Conservation (phyloP, 2,797 vertebrate species). For the Melanotaenia boesemani region DNA sequence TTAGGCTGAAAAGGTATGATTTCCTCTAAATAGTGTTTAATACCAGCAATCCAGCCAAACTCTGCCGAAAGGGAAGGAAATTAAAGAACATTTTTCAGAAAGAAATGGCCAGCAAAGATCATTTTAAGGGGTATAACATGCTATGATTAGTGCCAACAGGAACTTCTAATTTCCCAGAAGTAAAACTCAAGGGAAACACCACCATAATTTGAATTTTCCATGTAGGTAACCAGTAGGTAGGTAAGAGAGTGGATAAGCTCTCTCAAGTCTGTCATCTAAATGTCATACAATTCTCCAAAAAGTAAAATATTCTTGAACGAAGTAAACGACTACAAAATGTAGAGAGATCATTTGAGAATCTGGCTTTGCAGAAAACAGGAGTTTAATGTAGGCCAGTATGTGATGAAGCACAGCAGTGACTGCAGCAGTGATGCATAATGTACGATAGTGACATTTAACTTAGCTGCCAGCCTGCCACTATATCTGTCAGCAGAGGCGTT, state of each 20-base stretch:
- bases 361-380: background rate
- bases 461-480: conserved; percentile 11
- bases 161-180: background rate
- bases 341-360: background rate
- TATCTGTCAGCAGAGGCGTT: conserved; percentile 18
- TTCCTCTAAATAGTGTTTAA: background rate
- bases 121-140: too few species aligned
- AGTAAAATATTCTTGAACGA: background rate
- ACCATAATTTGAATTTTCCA: background rate
- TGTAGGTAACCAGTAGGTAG: background rate
- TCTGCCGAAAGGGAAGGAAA: background rate
- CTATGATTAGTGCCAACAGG: background rate
- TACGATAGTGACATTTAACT: conserved; percentile 15
- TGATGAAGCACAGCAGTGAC: conserved; percentile 6
- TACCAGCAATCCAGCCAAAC: background rate
- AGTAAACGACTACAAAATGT: background rate
- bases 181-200: background rate
- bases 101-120: too few species aligned
- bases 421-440: conserved; percentile 22
- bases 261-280: background rate
- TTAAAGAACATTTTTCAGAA: too few species aligned
- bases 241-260: background rate
- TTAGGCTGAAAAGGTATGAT: background rate
- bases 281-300: background rate
- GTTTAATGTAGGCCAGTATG: background rate